A percentile compares a stretch with the other conserved stretches of the same genome.
Conservation (phyloP, 1,140 invertebrate genomes). For the Drosophila trapezifrons region DNA sequence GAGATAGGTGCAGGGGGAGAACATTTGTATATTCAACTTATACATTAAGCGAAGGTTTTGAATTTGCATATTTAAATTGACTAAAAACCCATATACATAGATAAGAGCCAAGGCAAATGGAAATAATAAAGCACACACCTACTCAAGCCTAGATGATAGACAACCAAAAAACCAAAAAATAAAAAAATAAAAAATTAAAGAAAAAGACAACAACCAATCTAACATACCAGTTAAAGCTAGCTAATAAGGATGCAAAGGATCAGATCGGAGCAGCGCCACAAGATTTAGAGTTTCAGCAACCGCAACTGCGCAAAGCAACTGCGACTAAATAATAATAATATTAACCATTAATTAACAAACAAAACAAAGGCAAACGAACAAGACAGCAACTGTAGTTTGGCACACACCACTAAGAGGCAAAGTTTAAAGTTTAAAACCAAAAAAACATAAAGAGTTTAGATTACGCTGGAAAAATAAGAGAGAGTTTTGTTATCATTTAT, state of each 20-base stretch:
- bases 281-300: conserved; percentile 81
- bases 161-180: conserved; percentile 18
- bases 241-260: conserved; percentile 43
- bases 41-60: conserved; percentile 73
- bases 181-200: background rate
- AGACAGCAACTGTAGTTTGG: conserved; percentile 59
- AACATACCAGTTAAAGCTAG: conserved; percentile 56
- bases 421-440: conserved; percentile 28
- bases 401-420: conserved; percentile 46
- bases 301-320: conserved; percentile 46
- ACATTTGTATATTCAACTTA: conserved; percentile 77
- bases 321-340: conserved; percentile 61
- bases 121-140: conserved; percentile 71
- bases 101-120: conserved; percentile 53
- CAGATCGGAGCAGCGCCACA: conserved; percentile 61
- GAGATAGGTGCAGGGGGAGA: conserved; percentile 23
- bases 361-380: conserved; percentile 9
- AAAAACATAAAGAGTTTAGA: conserved; percentile 28
- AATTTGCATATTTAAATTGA: conserved; percentile 76
- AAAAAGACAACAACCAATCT: conserved; percentile 27
- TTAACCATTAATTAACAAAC: conserved; percentile 54
- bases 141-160: conserved; percentile 60
- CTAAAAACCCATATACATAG: conserved; percentile 41
- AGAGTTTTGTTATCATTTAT: conserved; percentile 74
- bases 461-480: conserved; percentile 33